Evolutionary conservation across 2,888 invertebrate genomes (phyloP), one percentile per base, ranked within the genome.

Genomic region (Dorcus parallelipipedus): DNA sequence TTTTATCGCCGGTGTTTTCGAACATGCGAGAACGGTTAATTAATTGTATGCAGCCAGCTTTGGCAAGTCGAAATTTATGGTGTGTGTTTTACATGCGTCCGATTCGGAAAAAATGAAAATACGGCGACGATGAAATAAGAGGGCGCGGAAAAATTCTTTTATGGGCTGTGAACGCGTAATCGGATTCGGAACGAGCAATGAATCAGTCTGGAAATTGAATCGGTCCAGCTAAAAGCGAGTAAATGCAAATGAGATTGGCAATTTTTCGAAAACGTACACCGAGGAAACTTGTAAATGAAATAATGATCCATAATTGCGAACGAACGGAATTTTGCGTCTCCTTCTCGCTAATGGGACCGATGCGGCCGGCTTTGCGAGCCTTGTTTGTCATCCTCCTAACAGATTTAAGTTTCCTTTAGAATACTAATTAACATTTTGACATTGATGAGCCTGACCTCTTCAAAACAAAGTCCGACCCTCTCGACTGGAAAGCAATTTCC

Each of bases 401-500:
- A 66, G 67, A 63, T 62, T 51, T 49, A 41, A 52, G 58, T 60
- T 59, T 60, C 54, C 62, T 63, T 51, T 61, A 58, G 67, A 67
- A 67, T 66, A 66, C 66, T 68, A 68, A 68, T 68, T 65, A 66
- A 60, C 57, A 54, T 61, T 62, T 62, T 62, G 66, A 64, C 64
- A 65, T 64, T 65, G 63, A 64, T 33, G 26, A 33, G 26, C 26
- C 26, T 33, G 26, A 33, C 26, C 26, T 33, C 26, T 33, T 33
- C 26, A 33, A 33, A 33, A 33, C 26, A 33, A 33, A 33, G 26
- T 33, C 26, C 26, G 26, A 33, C 26, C 26, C 26, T 33, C 26
- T 33, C 26, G 26, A 20, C 23, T 45, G 23, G 45, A 58, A 55
- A 55, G 45, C 54, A 58, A 58, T 54, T 59, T 54, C 56, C 51